These are phyloP conservation scores for Lagorchestes hirsutus DNA, from an alignment of 2,797 vertebrate genomes.

Conservation along the genomic window DNA sequence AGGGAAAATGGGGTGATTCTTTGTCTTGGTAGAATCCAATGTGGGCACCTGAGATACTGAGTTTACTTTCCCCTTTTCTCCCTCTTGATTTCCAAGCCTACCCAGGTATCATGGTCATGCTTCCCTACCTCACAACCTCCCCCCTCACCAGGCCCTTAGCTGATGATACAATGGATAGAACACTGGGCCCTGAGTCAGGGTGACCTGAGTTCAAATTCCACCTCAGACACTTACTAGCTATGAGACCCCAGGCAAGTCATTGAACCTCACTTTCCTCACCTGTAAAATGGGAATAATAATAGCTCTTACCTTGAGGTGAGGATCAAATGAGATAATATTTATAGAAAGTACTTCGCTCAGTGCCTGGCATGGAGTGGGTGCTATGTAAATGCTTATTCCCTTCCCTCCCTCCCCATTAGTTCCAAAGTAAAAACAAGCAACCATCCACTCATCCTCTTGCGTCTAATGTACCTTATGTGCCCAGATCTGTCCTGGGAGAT, in stretches of 20 bases:
- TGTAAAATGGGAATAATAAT: background rate
- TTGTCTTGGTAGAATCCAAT: background rate
- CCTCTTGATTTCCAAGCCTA: background rate
- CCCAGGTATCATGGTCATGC: background rate
- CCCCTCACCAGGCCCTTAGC: background rate
- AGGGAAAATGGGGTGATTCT: background rate
- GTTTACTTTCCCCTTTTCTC: background rate
- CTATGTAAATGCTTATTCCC: background rate
- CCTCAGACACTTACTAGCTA: background rate
- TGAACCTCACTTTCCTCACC: background rate
- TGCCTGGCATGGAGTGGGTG: background rate
- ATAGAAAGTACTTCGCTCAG: background rate
- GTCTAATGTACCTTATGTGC: background rate
- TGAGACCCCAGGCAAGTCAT: background rate
- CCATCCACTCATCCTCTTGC: accelerated
- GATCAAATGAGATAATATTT: background rate
- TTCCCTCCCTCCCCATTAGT: background rate
- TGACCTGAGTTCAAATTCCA: background rate
- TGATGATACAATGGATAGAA: no score
- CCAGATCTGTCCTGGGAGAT: background rate
- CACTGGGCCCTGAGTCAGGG: background rate
- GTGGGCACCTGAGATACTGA: background rate
- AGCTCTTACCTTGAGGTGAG: background rate
- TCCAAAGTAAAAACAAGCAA: background rate
- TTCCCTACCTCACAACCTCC: background rate